Percentiles rank a stretch among this genome's conserved stretches.
These are phyloP conservation scores for Cassiopea andromeda DNA, from an alignment of 30 jellyfish, hydroid and myxozoan genomes.

Conservation along the genomic window DNA sequence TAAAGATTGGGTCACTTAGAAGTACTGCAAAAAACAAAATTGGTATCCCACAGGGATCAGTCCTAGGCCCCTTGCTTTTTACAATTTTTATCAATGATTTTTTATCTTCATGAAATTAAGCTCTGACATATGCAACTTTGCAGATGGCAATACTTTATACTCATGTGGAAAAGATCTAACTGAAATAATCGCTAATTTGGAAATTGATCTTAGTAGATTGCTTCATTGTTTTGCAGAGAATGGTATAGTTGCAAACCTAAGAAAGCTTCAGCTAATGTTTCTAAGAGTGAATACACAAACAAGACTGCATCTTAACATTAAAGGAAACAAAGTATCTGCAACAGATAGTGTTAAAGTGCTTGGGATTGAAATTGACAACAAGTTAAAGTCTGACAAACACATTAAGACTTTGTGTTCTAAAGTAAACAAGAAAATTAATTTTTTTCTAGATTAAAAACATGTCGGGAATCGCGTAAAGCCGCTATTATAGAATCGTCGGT, in stretches of 20 bases:
- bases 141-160: slow-evolving; percentile 47
- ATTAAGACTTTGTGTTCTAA: slow-evolving; percentile 2
- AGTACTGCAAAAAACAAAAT: slow-evolving; percentile 7
- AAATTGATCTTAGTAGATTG: slow-evolving; percentile 17
- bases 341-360: slow-evolving; percentile 34
- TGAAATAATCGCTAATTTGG: slow-evolving; percentile 6
- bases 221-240: slow-evolving; percentile 12
- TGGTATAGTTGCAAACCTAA: neutral
- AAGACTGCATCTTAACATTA: slow-evolving; percentile 9
- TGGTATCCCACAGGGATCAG: slow-evolving; percentile 26
- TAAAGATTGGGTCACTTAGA: slow-evolving; percentile 8
- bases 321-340: slow-evolving; percentile 1
- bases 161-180: slow-evolving; percentile 2
- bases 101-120: slow-evolving; percentile 3
- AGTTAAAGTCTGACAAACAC: neutral
- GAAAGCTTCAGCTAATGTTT: slow-evolving; percentile 9
- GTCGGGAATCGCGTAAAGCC: no score
- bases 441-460: neutral
- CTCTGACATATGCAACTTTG: slow-evolving; percentile 35
- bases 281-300: neutral
- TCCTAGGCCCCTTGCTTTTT: slow-evolving; percentile 33
- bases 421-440: slow-evolving; percentile 19
- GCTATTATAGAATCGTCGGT: no score
- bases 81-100: slow-evolving; percentile 18
- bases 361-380: slow-evolving; percentile 43